These are phyloP conservation scores for Prinia subflava DNA, from an alignment of 2,113 vertebrate species.

Conservation along the genomic window DNA sequence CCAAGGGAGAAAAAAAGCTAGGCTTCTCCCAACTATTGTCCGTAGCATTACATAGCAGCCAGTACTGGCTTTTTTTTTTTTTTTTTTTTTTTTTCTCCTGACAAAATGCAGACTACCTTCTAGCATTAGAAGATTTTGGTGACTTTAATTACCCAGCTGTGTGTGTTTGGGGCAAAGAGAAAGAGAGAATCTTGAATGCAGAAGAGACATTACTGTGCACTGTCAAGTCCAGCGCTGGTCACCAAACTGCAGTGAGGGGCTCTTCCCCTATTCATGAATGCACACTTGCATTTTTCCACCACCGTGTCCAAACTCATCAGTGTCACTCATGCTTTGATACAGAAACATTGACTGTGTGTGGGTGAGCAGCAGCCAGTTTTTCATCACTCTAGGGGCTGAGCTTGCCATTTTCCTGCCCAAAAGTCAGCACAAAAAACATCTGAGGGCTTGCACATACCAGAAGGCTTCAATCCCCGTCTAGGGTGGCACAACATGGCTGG, in stretches of 20 bases:
- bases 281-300: background rate
- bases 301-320: rapidly evolving
- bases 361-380: background rate
- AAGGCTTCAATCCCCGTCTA: background rate
- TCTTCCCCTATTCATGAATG: background rate
- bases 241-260: background rate
- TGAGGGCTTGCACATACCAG: rapidly evolving
- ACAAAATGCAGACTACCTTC: constrained; percentile 32
- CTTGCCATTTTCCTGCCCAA: background rate
- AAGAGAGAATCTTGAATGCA: background rate
- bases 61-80: background rate
- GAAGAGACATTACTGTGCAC: background rate
- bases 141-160: constrained; percentile 19
- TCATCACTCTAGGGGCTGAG: background rate
- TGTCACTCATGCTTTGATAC: background rate
- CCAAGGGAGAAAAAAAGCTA: background rate
- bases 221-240: background rate
- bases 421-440: background rate
- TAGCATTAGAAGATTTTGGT: background rate
- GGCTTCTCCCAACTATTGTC: constrained; percentile 38
- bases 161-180: background rate
- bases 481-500: background rate
- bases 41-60: background rate
- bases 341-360: rapidly evolving
- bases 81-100: background rate